These are phyloP conservation scores for Pediacus dermestoides DNA, from an alignment of 2,888 invertebrate genomes.

Conservation along the genomic window DNA sequence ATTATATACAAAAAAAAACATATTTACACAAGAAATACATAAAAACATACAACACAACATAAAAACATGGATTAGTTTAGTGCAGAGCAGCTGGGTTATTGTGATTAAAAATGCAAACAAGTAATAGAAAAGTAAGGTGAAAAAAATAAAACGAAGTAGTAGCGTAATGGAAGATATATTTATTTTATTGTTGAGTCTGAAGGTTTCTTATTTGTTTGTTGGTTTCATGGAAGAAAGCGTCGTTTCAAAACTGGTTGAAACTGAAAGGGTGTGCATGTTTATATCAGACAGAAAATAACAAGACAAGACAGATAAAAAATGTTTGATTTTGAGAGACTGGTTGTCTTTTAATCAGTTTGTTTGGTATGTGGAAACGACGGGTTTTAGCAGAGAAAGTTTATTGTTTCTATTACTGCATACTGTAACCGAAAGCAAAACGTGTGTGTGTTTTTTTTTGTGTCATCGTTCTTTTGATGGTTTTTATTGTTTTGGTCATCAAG, in stretches of 20 bases:
- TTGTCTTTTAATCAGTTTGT: slow-evolving; percentile 27
- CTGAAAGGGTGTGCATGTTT: not conserved
- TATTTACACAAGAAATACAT: slow-evolving; percentile 24
- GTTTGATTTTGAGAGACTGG: not conserved
- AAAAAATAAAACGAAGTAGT: slow-evolving; percentile 1
- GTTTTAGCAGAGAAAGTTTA: slow-evolving; percentile 35
- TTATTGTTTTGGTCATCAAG: slow-evolving; percentile 31
- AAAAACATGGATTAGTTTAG: not conserved
- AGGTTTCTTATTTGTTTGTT: no score
- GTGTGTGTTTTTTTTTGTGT: no score
- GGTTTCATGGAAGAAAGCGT: no score
- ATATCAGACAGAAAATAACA: no score
- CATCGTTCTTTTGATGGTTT: slow-evolving; percentile 37
- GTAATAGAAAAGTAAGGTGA: slow-evolving; percentile 1
- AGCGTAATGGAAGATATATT: no score
- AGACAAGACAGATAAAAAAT: no score
- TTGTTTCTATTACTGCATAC: slow-evolving; percentile 37
- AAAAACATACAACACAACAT: not conserved
- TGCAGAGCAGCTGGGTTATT: slow-evolving; percentile 24
- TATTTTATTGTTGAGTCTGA: no score
- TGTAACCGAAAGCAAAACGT: slow-evolving; percentile 41
- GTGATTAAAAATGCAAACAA: slow-evolving; percentile 15
- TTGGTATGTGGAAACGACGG: slow-evolving; percentile 29
- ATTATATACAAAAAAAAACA: no score
- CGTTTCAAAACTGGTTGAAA: no score